Base-by-base conservation (phyloP, 2,888 invertebrate species). In the Mesorhabditis belari region DNA sequence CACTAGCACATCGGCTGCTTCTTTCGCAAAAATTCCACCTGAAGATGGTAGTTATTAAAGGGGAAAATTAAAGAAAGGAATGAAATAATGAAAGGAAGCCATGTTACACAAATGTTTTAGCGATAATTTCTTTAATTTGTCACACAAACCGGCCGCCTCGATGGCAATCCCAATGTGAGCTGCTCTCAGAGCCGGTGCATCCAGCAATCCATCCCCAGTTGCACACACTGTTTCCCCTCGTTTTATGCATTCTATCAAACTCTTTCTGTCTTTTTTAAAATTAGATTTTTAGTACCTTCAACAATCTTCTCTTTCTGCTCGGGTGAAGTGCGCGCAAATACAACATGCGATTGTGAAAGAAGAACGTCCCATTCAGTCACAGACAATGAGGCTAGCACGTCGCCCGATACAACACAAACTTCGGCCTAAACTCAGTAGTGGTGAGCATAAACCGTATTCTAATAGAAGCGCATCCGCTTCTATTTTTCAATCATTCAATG, bases 101-200 rank as follows among this genome's bases (percentile, higher is more conserved):
- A n/a, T n/a, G n/a, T n/a, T n/a, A n/a, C n/a, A n/a, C n/a, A n/a
- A n/a, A n/a, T n/a, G n/a, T n/a, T n/a, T n/a, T n/a, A n/a, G n/a
- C n/a, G 12, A 35, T 35, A 35, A 17, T 17, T n/a, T 35, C n/a
- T 57, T 35, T 35, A 35, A 17, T 35, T 17, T n/a, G 12, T 5
- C 12, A n/a, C 9, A 12, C 25, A 24, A 19, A 66, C 67, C 70
- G 35, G 60, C 53, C 26, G 68, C 64, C 6, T 73, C 65, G 23
- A 67, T 58, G 35, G 71, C 73, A 17, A 71, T 58, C 26, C 73
- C 74, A n/a, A 75, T 57, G 57, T 73, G 57, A 4, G 74, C 65
- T 29, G 63, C 55, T 50, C 69, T 67, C 28, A 73, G 61, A 6
- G 67, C 62, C 1, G 63, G 60, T 9, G 68, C 68, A 57, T 74